Conservation (phyloP, 2,113 vertebrate species). For the Pseudonaja textilis region DNA sequence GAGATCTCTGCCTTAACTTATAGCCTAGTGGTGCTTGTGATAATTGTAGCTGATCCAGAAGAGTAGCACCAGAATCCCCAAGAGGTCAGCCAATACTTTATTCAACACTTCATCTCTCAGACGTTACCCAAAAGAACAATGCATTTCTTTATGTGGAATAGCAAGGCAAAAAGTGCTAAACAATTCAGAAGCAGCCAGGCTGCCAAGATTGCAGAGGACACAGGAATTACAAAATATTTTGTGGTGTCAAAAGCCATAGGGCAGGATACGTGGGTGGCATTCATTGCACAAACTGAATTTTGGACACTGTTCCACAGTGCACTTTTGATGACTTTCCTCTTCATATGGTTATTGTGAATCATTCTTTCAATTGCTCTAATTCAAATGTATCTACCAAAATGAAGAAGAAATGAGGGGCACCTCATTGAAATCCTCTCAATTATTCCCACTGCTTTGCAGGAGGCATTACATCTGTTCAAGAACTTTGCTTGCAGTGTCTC, state of each 20-base stretch:
- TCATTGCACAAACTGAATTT: not conserved
- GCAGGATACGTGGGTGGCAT: conserved; percentile 15
- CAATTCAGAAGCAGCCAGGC: conserved; percentile 70
- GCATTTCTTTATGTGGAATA: conserved; percentile 58
- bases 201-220: conserved; percentile 71
- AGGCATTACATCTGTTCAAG: not conserved
- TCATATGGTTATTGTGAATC: not conserved
- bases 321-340: not conserved
- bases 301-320: not conserved
- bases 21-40: conserved; percentile 54
- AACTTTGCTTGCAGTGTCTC: not conserved
- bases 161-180: conserved; percentile 70
- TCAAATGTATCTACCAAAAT: not conserved
- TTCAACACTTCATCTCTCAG: conserved; percentile 40
- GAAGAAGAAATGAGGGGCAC: no score
- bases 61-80: conserved; percentile 72
- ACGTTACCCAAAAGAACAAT: conserved; percentile 57
- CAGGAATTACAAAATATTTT: conserved; percentile 59
- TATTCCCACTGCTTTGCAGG: not conserved
- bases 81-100: conserved; percentile 71
- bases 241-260: conserved; percentile 45
- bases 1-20: no score
- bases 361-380: not conserved
- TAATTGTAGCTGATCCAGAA: conserved; percentile 71
- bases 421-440: not conserved